Evolutionary conservation across 2,888 invertebrate genomes (phyloP), one percentile per base, ranked within the genome.

Genomic region (Ptychoptera contaminata): DNA sequence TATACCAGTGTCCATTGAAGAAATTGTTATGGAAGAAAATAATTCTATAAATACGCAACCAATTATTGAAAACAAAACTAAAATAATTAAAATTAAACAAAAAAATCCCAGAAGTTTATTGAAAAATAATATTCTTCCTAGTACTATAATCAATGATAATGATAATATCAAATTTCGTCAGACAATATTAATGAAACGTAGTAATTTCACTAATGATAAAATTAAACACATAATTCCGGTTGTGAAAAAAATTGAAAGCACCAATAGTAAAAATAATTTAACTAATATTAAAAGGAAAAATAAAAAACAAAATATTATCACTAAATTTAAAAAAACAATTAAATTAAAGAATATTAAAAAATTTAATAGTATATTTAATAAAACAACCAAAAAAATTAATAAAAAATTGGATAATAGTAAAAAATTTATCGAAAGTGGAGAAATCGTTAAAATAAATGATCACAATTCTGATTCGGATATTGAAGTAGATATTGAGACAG

Each of bases 401-500:
- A 32, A 32, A 32, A 32, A 32, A 9, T 32, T 32, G 32, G 9
- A 7, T 9, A n/a, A 23, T 5, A 23, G 4, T 23, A 23, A 23
- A 23, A 23, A 23, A 5, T 23, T 23, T 5, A 23, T 23, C 23
- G 23, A 23, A 23, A 23, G 23, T 23, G 23, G 23, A 5, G 23
- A 23, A 23, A 23, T 23, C 7, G 40, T 48, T 5, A 47, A 48
- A 40, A 23, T 49, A 32, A 38, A 48, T 37, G 65, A 67, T 39
- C 65, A 67, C 0, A 70, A 70, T 29, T 61, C 66, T 43, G 71
- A 71, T 12, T 70, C 69, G 56, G 77, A 77, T 51, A 66, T 74
- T 50, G 77, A 77, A 46, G 64, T 77, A 49, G 76, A 77, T 48
- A 61, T 76, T 50, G 76, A 74, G 54, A 72, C 73, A 53, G 70